Conservation (phyloP, 2,113 vertebrate genomes). For the Amazona vittata region DNA sequence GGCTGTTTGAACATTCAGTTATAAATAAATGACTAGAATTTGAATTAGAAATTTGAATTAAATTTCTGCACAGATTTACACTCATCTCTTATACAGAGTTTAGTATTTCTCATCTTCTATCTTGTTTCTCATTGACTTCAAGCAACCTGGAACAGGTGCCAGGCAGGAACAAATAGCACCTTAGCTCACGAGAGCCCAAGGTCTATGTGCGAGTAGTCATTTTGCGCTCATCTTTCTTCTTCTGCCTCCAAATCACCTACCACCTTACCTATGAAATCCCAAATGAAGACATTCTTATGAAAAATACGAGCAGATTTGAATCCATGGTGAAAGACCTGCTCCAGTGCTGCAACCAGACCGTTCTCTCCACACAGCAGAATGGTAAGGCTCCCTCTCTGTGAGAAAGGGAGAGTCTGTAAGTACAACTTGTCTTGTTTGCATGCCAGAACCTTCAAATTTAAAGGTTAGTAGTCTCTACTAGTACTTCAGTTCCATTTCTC, state of each 20-base stretch:
- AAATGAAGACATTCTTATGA: slow-evolving; percentile 95
- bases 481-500: not conserved
- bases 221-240: not conserved
- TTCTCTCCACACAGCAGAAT: slow-evolving; percentile 92
- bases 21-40: not conserved
- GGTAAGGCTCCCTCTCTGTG: slow-evolving; percentile 92
- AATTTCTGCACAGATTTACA: not conserved
- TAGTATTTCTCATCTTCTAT: not conserved
- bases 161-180: not conserved
- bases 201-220: not conserved
- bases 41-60: not conserved
- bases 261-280: slow-evolving; percentile 94
- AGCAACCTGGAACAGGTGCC: not conserved
- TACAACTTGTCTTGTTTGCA: not conserved
- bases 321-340: slow-evolving; percentile 94
- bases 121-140: not conserved
- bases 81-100: not conserved
- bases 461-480: not conserved
- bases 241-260: not conserved
- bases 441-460: not conserved
- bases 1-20: not conserved
- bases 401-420: not conserved
- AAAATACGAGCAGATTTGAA: slow-evolving; percentile 91
- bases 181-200: not conserved
- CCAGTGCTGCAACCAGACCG: slow-evolving; percentile 88